These are phyloP conservation scores for Trileptium ribeirensis DNA, from an alignment of 2,888 invertebrate species.

Conservation along the genomic window DNA sequence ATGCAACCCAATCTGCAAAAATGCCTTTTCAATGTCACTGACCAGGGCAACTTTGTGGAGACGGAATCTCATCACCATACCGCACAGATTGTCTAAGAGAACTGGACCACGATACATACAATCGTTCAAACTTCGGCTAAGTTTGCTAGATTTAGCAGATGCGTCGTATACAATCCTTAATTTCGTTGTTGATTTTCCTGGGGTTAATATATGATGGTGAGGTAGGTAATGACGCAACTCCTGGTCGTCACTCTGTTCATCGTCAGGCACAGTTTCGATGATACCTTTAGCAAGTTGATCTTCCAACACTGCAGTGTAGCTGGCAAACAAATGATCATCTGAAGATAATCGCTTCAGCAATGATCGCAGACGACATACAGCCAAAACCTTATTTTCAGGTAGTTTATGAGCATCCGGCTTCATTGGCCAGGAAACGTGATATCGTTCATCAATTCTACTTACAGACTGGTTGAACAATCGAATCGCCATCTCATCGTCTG, in stretches of 20 bases:
- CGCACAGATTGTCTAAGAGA: background rate
- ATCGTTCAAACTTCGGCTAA: background rate
- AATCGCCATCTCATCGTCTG: background rate
- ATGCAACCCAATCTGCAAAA: conserved; percentile 33
- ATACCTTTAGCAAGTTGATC: conserved; percentile 22
- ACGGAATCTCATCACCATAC: background rate
- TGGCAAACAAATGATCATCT: conserved; percentile 1
- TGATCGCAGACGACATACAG: background rate
- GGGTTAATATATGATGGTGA: conserved; percentile 30
- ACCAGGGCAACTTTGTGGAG: background rate
- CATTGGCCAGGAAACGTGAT: conserved; percentile 1
- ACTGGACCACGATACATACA: background rate
- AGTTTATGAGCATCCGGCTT: background rate
- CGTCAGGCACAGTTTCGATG: conserved; percentile 18
- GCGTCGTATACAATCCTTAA: background rate
- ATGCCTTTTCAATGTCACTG: conserved; percentile 39
- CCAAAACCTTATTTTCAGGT: background rate
- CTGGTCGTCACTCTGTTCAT: background rate
- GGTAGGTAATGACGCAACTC: conserved; percentile 29
- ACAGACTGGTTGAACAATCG: background rate
- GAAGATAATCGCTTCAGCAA: background rate
- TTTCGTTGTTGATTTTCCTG: conserved; percentile 32
- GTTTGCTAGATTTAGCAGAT: background rate
- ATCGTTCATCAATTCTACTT: background rate
- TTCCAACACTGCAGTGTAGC: conserved; percentile 19